Conservation (phyloP, 2,888 invertebrate species). For the Diaprepes abbreviatus region DNA sequence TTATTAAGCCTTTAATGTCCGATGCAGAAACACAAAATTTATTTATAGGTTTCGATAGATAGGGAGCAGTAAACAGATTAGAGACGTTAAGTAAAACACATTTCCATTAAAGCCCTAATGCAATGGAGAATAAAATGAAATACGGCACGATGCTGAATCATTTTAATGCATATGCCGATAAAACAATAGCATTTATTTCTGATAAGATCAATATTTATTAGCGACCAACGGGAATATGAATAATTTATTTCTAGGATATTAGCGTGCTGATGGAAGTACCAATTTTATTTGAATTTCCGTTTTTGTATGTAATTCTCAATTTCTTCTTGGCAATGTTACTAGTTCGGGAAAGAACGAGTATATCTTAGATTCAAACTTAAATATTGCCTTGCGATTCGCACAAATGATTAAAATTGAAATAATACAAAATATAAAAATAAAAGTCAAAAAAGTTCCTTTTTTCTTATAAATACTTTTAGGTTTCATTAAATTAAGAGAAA, state of each 20-base stretch:
- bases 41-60: slow-evolving; percentile 14
- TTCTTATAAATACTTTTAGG: too few species aligned
- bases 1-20: not conserved
- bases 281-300: too few species aligned
- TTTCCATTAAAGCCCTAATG: slow-evolving; percentile 22
- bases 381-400: too few species aligned
- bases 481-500: too few species aligned
- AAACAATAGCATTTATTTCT: slow-evolving; percentile 23
- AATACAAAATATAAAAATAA: too few species aligned
- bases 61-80: slow-evolving; percentile 21
- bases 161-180: slow-evolving; percentile 24
- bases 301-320: too few species aligned
- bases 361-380: too few species aligned
- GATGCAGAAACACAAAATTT: slow-evolving; percentile 3
- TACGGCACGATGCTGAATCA: slow-evolving; percentile 26
- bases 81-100: slow-evolving; percentile 13
- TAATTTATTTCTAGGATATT: not conserved
- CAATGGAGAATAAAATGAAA: slow-evolving; percentile 19
- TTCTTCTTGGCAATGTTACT: too few species aligned
- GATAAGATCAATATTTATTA: slow-evolving; percentile 29
- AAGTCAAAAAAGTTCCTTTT: too few species aligned
- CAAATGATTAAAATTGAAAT: too few species aligned
- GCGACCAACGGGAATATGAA: not conserved
- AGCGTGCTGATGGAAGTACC: not conserved
- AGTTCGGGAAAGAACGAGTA: too few species aligned